phyloP scores from a whole-genome alignment of 2,888 invertebrate genomes.

The Leptothorax acervorum region DNA sequence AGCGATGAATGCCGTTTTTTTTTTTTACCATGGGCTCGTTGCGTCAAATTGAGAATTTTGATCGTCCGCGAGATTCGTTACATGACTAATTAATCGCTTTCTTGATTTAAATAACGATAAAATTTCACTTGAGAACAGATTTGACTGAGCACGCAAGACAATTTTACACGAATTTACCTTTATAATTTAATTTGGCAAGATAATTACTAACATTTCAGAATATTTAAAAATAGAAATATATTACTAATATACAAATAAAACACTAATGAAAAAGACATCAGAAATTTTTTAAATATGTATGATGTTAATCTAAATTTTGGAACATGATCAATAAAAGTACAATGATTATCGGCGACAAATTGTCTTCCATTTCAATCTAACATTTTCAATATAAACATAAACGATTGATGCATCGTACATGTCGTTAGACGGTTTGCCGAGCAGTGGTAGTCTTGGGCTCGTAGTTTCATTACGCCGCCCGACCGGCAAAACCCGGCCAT shows the following conservation, averaged over 20 bases:
- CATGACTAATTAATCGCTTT: slow-evolving; percentile 65
- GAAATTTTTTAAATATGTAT: not conserved
- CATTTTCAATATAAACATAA: slow-evolving; percentile 31
- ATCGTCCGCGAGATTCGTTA: slow-evolving; percentile 48
- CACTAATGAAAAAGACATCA: not conserved
- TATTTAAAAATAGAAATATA: slow-evolving; percentile 8
- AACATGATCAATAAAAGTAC: not conserved
- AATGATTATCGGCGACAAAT: not conserved
- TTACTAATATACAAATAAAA: not conserved
- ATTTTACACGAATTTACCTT: not conserved
- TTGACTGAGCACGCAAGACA: not conserved
- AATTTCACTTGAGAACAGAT: not conserved
- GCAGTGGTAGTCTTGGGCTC: slow-evolving; percentile 22
- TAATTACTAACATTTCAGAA: not conserved
- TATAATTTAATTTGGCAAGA: not conserved
- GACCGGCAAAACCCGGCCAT: slow-evolving; percentile 63
- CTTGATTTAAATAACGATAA: not conserved
- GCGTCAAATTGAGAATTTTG: slow-evolving; percentile 47
- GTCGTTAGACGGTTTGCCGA: slow-evolving; percentile 38
- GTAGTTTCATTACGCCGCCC: slow-evolving; percentile 46
- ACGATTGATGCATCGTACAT: slow-evolving; percentile 17
- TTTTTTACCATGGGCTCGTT: slow-evolving; percentile 51
- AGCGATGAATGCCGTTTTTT: slow-evolving; percentile 61
- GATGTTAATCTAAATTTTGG: not conserved
- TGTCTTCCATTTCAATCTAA: not conserved